phyloP scores from a whole-genome alignment of 2,888 invertebrate genomes.

The Melolontha melolontha region DNA sequence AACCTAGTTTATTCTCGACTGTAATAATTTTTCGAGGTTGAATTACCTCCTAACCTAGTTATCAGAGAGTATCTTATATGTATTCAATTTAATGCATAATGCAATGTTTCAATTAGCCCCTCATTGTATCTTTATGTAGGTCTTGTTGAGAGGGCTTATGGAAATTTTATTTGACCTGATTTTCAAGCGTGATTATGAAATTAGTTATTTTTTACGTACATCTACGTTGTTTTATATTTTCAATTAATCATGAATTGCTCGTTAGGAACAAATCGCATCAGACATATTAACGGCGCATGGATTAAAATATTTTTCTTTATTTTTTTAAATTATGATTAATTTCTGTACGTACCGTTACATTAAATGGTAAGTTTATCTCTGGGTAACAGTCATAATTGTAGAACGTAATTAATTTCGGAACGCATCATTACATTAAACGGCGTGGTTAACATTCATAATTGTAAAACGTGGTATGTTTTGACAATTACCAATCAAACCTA shows the following conservation, averaged over 20 bases:
- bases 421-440: background rate
- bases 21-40: slow-evolving; percentile 28
- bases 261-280: background rate
- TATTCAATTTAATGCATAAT: slow-evolving; percentile 35
- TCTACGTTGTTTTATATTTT: background rate
- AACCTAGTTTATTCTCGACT: slow-evolving; percentile 39
- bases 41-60: slow-evolving; percentile 44
- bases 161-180: slow-evolving; percentile 39
- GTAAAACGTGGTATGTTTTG: too few species aligned
- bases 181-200: slow-evolving; percentile 12
- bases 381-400: too few species aligned
- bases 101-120: slow-evolving; percentile 37
- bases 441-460: too few species aligned
- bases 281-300: too few species aligned
- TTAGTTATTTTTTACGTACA: slow-evolving; percentile 12
- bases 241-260: too few species aligned
- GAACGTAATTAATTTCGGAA: slow-evolving; percentile 22
- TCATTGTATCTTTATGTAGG: slow-evolving; percentile 36
- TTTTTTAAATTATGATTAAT: too few species aligned
- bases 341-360: too few species aligned
- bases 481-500: too few species aligned
- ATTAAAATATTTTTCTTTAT: too few species aligned
- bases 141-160: slow-evolving; percentile 28
- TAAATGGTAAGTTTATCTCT: too few species aligned
- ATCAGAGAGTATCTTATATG: slow-evolving; percentile 29